A percentile compares a stretch with the other conserved stretches of the same genome.
Conservation (phyloP, 2,888 invertebrate species). For the Elysia crispata region DNA sequence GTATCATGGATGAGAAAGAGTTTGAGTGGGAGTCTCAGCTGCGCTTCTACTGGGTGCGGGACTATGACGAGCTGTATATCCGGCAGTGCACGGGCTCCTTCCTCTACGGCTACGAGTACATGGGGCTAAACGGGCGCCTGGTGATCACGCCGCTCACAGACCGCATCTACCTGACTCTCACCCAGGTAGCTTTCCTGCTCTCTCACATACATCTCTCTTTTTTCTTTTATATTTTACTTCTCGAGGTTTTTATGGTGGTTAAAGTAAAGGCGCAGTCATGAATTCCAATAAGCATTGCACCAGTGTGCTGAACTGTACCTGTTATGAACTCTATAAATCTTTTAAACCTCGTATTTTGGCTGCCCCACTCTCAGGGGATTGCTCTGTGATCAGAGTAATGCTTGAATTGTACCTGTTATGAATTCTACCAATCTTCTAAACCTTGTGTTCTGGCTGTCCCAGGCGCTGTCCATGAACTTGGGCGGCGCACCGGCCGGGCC, state of each 20-base stretch:
- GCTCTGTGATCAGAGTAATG: too few relatives aligned
- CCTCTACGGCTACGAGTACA: conserved; percentile 95
- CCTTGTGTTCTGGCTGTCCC: not conserved
- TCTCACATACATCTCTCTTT: too few relatives aligned
- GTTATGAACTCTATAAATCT: too few relatives aligned
- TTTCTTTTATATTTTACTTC: too few relatives aligned
- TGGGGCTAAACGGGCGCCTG: conserved; percentile 92
- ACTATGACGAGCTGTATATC: conserved; percentile 87
- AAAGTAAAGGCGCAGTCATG: too few relatives aligned
- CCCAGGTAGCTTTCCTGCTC: conserved; percentile 80
- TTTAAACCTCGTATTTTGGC: too few relatives aligned
- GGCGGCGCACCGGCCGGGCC: conserved; percentile 91
- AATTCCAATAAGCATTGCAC: too few relatives aligned
- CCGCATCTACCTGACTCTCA: conserved; percentile 92
- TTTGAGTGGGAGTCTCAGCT: conserved; percentile 96
- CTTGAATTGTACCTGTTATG: too few relatives aligned
- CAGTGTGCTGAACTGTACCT: too few relatives aligned
- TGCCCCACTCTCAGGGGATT: too few relatives aligned
- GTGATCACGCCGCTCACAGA: conserved; percentile 95
- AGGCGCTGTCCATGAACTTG: conserved; percentile 91
- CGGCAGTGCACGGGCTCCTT: conserved; percentile 89
- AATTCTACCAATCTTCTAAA: too few relatives aligned
- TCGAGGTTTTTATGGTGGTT: too few relatives aligned
- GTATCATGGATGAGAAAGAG: conserved; percentile 88
- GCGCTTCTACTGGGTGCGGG: conserved; percentile 91